Conservation (phyloP, 2,888 invertebrate species). For the Chymomyza fuscimana region DNA sequence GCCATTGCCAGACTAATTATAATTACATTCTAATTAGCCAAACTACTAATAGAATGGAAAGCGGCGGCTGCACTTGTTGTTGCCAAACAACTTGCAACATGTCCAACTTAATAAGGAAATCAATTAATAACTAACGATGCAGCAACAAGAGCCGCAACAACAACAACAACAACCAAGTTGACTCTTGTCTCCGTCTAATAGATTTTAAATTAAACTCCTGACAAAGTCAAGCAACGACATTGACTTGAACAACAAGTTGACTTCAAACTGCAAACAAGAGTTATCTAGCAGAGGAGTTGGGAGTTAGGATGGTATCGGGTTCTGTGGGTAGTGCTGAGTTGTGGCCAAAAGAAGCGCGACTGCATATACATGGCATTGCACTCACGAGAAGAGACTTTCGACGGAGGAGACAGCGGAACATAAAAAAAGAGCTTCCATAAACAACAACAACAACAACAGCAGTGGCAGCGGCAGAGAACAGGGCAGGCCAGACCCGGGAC, state of each 20-base stretch:
- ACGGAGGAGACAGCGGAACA: constrained; percentile 22
- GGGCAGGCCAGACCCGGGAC: background rate
- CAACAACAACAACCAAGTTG: constrained; percentile 23
- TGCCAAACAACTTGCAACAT: constrained; percentile 26
- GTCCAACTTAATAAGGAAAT: constrained; percentile 68
- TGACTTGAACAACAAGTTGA: constrained; percentile 67
- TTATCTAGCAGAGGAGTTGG: constrained; percentile 28
- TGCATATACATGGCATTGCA: constrained; percentile 64
- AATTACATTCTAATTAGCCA: constrained; percentile 70
- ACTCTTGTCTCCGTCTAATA: constrained; percentile 53
- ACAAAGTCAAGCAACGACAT: constrained; percentile 54
- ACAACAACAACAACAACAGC: constrained; percentile 31
- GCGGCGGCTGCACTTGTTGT: constrained; percentile 25
- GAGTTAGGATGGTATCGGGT: background rate
- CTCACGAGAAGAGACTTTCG: constrained; percentile 42
- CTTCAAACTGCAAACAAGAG: constrained; percentile 56
- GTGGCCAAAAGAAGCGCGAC: constrained; percentile 37
- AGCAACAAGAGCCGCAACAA: constrained; percentile 23
- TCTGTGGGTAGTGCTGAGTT: constrained; percentile 27
- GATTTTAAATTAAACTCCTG: constrained; percentile 68
- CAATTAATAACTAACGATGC: constrained; percentile 69
- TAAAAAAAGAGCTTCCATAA: constrained; percentile 65
- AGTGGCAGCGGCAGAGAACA: background rate
- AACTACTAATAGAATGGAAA: constrained; percentile 53
- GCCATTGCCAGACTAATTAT: constrained; percentile 60